Conservation (phyloP, 1,140 invertebrate genomes). For the Tetramorium parvispinum region DNA sequence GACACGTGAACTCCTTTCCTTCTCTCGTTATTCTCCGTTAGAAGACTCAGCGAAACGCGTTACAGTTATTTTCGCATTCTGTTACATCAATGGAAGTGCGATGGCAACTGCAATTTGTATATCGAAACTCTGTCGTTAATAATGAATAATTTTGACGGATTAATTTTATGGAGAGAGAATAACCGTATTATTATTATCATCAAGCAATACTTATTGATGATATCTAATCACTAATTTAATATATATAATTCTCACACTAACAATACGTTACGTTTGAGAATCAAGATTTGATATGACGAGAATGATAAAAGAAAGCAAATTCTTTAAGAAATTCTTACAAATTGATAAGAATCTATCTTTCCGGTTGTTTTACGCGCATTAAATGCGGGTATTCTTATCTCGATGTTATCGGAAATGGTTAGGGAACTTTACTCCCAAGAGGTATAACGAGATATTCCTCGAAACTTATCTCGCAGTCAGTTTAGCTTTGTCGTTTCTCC, state of each 20-base stretch:
- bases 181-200: not conserved
- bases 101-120: not conserved
- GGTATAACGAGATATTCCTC: not conserved
- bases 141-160: not conserved
- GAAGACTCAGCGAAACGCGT: slow-evolving; percentile 22
- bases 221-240: not conserved
- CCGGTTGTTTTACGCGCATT: not conserved
- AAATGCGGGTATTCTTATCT: slow-evolving; percentile 17
- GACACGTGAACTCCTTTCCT: slow-evolving; percentile 37
- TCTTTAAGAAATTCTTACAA: slow-evolving; percentile 8
- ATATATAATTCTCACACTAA: not conserved
- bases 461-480: not conserved
- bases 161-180: not conserved
- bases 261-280: not conserved
- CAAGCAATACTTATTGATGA: not conserved
- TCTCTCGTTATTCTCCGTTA: not conserved
- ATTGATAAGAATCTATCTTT: slow-evolving; percentile 7
- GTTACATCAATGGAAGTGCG: not conserved
- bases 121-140: not conserved
- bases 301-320: not conserved
- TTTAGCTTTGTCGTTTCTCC: not conserved
- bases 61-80: slow-evolving; percentile 13
- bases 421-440: not conserved
- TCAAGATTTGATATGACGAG: not conserved
- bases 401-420: slow-evolving; percentile 8